Evolutionary conservation across 1,140 invertebrate species (phyloP), one percentile per base, ranked within the genome.

Genomic region (Hylyphantes graminicola): DNA sequence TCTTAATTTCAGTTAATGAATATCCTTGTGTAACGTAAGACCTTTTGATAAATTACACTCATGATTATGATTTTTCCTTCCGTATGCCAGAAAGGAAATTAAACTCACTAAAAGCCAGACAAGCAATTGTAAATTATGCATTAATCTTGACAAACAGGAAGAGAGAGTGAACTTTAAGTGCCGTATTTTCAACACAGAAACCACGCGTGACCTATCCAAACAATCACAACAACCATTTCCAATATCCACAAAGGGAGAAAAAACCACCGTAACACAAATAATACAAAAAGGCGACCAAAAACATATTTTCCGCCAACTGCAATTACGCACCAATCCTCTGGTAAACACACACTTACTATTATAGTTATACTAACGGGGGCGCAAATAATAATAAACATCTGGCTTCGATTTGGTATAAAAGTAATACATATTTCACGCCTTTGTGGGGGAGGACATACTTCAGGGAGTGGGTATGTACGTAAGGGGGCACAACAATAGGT

Each of bases 351-450:
- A 21, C 76, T 78, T 67, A 78, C 76, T 53, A 78, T 78, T 78
- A 67, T 78, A 78, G 50, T 51, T 76, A 53, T 57, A 64, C 74
- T 78, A 78, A 55, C 35, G 21, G 59, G 21, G 21, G 21, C 50
- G 61, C 19, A n/a, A 51, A 17, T 21, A 78, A 68, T 68, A 67
- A 78, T 68, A 67, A 67, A 78, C 76, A 78, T 78, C 76, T 78
- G 76, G 76, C 48, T 19, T 21, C 63, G 19, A 48, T 17, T 7
- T 13, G 55, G 63, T 64, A 51, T 76, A 76, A 78, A 78, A 78
- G 35, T 35, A 35, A 78, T 78, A 78, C 76, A 78, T 78, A 78
- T 78, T 78, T 78, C 76, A 78, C 76, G 76, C 76, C n/a, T 55
- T 78, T 78, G 63, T 78, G 15, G 48, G 10, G 35, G 35, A 35